phyloP scores from a whole-genome alignment of 1,140 invertebrate species.

The Drosophila ercepeae region DNA sequence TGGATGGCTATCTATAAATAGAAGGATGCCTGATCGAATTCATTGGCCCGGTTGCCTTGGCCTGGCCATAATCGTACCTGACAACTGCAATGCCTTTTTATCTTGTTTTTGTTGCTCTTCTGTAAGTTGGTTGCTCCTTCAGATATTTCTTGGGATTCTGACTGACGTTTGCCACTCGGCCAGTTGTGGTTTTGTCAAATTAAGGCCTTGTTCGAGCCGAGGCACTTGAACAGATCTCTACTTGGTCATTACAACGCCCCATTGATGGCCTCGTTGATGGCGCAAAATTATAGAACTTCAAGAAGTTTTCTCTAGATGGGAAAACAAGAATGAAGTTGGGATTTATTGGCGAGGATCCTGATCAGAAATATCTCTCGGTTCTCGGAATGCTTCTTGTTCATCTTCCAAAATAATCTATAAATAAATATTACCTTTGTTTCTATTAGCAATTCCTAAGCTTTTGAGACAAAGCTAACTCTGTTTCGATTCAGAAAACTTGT shows the following conservation, averaged over 20 bases:
- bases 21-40: conserved; percentile 32
- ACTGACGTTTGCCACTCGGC: conserved; percentile 57
- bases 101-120: not conserved
- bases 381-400: too few relatives aligned
- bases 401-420: too few relatives aligned
- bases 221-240: conserved; percentile 14
- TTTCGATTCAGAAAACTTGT: not conserved
- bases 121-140: conserved; percentile 21
- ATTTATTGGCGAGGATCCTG: not conserved
- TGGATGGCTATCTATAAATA: conserved; percentile 67
- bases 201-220: conserved; percentile 36
- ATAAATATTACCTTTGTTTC: too few relatives aligned
- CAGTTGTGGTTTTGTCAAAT: conserved; percentile 55
- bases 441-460: too few relatives aligned
- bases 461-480: too few relatives aligned
- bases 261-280: conserved; percentile 59
- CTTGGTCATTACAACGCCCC: conserved; percentile 59
- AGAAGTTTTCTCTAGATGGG: conserved; percentile 3
- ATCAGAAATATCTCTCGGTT: too few relatives aligned
- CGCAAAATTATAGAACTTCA: conserved; percentile 61
- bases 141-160: conserved; percentile 2
- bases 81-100: conserved; percentile 22
- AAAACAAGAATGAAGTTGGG: not conserved
- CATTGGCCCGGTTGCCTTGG: conserved; percentile 32
- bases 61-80: conserved; percentile 43